These are phyloP conservation scores for Trachymyrmex septentrionalis DNA, from an alignment of 1,140 invertebrate species.

Conservation along the genomic window DNA sequence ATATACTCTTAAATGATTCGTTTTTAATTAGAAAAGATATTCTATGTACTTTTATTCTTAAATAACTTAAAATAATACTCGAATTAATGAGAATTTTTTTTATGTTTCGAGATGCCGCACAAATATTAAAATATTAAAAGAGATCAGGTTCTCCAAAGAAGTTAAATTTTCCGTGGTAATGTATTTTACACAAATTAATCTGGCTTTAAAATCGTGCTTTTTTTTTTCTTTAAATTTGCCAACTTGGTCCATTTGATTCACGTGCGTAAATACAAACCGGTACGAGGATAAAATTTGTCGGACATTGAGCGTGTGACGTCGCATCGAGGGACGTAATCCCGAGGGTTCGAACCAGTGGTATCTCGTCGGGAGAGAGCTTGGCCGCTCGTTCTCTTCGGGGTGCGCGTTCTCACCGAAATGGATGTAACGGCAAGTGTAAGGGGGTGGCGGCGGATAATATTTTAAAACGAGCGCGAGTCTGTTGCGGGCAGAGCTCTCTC, in stretches of 20 bases:
- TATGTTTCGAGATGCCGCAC: neutral
- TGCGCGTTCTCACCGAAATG: conserved; percentile 61
- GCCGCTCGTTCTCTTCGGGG: conserved; percentile 32
- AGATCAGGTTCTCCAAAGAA: neutral
- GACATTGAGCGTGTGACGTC: conserved; percentile 57
- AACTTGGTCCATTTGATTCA: conserved; percentile 4
- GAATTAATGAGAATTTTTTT: conserved; percentile 5
- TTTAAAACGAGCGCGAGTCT: conserved; percentile 82
- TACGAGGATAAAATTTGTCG: conserved; percentile 60
- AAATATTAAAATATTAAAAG: conserved; percentile 1
- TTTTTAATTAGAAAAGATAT: neutral
- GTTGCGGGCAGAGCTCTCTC: conserved; percentile 79
- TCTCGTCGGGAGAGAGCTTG: conserved; percentile 54
- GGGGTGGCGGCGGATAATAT: conserved; percentile 81
- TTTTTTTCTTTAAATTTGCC: neutral
- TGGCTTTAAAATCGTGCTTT: neutral
- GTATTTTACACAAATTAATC: conserved; percentile 4
- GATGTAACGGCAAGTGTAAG: conserved; percentile 70
- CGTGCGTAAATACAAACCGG: conserved; percentile 32
- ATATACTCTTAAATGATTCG: neutral
- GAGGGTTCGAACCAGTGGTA: conserved; percentile 55
- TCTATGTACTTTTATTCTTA: neutral
- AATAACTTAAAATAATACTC: neutral
- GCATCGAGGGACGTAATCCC: conserved; percentile 56
- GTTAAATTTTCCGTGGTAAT: neutral